Percentiles rank a stretch among this genome's conserved stretches.
phyloP scores from a whole-genome alignment of 2,888 invertebrate genomes.

The Lithophane leautieri region DNA sequence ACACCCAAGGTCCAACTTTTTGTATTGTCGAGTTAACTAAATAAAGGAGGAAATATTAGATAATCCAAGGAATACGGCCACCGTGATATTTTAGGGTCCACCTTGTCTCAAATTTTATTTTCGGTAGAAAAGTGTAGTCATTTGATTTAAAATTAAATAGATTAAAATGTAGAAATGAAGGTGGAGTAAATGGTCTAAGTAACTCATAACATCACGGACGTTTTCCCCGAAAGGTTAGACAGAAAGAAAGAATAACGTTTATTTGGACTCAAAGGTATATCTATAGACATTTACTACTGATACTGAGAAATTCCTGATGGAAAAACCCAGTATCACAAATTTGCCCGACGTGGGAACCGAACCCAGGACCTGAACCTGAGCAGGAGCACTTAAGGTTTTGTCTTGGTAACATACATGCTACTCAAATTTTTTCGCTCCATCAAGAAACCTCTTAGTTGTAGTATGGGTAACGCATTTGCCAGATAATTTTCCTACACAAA shows the following conservation, averaged over 20 bases:
- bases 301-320: not conserved
- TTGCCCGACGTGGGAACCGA: not conserved
- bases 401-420: not conserved
- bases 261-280: too few relatives aligned
- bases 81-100: not conserved
- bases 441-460: not conserved
- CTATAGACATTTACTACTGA: too few relatives aligned
- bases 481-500: not conserved
- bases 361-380: not conserved
- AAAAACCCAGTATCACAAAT: not conserved
- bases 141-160: not conserved
- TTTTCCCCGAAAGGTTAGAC: not conserved
- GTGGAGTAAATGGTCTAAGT: not conserved
- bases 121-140: not conserved
- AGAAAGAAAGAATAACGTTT: too few relatives aligned
- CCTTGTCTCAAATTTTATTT: not conserved
- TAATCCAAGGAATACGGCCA: not conserved
- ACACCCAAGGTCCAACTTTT: slow-evolving; percentile 30
- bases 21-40: slow-evolving; percentile 45
- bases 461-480: not conserved
- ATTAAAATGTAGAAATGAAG: not conserved
- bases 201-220: not conserved
- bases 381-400: not conserved
- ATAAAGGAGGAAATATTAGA: slow-evolving; percentile 34
- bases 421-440: not conserved